A percentile compares a stretch with the other conserved stretches of the same genome.
These are phyloP conservation scores for Conger conger DNA, from an alignment of 2,113 vertebrate species.

Conservation along the genomic window DNA sequence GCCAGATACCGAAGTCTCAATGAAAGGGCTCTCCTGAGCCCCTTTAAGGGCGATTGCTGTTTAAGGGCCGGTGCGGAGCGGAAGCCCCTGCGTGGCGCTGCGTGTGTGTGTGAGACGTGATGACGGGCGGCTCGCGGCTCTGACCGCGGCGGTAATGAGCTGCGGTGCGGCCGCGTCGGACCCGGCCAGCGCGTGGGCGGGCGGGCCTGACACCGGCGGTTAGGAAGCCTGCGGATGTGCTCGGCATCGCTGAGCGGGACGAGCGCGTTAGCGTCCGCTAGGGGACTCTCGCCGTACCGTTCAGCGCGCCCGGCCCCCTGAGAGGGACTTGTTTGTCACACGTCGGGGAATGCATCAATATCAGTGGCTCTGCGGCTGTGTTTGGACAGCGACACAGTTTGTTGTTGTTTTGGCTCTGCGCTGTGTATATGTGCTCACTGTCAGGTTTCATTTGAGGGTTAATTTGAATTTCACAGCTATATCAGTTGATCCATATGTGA, in stretches of 20 bases:
- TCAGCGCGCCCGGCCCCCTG: neutral
- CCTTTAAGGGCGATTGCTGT: neutral
- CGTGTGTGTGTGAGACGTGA: neutral
- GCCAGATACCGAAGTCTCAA: neutral
- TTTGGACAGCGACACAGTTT: too few species aligned
- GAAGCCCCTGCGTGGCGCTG: neutral
- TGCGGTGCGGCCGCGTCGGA: neutral
- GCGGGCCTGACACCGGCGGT: neutral
- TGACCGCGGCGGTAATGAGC: neutral
- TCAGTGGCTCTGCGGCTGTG: neutral
- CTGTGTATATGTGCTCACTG: too few species aligned
- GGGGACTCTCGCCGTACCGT: neutral
- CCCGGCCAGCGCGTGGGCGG: neutral
- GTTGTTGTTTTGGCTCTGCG: too few species aligned
- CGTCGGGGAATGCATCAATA: neutral
- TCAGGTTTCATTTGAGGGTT: too few species aligned
- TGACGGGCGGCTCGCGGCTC: neutral
- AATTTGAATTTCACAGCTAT: too few species aligned
- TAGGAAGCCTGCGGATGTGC: neutral
- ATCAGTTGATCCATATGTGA: too few species aligned
- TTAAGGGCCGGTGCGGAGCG: neutral
- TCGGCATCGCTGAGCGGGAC: neutral
- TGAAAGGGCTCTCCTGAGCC: neutral
- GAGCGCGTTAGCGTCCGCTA: neutral
- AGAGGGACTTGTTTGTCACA: slow-evolving; percentile 5